Conservation (phyloP, 2,888 invertebrate genomes). For the Andrena praecox region DNA sequence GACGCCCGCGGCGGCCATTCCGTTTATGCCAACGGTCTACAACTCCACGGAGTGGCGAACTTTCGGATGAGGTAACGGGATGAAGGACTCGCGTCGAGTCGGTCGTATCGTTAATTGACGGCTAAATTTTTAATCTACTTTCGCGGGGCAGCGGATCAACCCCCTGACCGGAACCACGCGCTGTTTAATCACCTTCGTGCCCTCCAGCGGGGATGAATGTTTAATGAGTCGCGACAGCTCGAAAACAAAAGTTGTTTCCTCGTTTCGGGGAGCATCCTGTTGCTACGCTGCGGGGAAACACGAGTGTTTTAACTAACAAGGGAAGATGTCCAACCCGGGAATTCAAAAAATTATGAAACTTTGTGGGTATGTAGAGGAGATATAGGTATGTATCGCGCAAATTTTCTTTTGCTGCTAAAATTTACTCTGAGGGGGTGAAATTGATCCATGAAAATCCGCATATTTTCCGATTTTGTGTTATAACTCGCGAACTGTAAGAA, state of each 20-base stretch:
- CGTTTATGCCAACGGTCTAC: neutral
- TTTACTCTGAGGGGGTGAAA: too few species aligned
- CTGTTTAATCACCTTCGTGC: constrained; percentile 15
- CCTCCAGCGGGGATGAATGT: neutral
- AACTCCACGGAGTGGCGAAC: neutral
- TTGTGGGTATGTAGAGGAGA: too few species aligned
- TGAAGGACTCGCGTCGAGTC: neutral
- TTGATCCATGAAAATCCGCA: too few species aligned
- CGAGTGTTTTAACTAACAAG: too few species aligned
- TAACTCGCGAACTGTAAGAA: too few species aligned
- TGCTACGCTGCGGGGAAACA: too few species aligned
- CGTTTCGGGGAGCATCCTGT: neutral
- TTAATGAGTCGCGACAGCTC: constrained; percentile 15
- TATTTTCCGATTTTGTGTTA: too few species aligned
- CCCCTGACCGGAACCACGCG: neutral
- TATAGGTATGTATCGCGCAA: too few species aligned
- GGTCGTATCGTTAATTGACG: constrained; percentile 12
- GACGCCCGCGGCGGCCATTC: neutral
- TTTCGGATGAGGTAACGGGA: neutral
- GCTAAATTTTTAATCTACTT: constrained; percentile 30
- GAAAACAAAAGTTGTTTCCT: constrained; percentile 9
- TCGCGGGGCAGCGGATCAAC: neutral
- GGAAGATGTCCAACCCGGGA: too few species aligned
- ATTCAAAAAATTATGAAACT: too few species aligned
- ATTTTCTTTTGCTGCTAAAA: too few species aligned